Evolutionary conservation across 2,113 vertebrate species (phyloP).

Genomic region (Neodontobutis hainanensis): DNA sequence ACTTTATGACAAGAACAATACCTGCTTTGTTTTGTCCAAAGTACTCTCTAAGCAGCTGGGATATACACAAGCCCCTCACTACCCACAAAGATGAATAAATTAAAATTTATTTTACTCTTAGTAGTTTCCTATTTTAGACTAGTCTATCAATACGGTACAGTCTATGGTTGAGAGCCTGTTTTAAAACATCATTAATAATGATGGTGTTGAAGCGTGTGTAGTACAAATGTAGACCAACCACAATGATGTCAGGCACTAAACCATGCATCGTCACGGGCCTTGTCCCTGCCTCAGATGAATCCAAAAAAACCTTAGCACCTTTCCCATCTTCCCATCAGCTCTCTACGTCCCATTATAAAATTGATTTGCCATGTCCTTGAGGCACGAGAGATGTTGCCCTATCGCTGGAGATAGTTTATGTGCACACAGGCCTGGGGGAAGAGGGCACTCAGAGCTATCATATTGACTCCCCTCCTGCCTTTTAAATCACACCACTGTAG

Average conservation of each 20-base stretch:
- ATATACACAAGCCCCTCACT: no score
- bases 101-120: no score
- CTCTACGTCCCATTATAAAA: conserved; percentile 47
- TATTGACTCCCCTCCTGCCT: conserved; percentile 23
- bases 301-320: conserved; percentile 21
- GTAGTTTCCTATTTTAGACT: not conserved
- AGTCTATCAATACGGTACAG: not conserved
- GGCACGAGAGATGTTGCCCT: conserved; percentile 16
- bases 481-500: conserved; percentile 32
- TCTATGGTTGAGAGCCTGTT: not conserved
- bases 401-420: conserved; percentile 51
- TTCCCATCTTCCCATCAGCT: conserved; percentile 33
- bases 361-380: conserved; percentile 51
- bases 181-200: conserved; percentile 20
- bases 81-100: no score
- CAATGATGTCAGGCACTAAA: conserved; percentile 25
- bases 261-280: conserved; percentile 15
- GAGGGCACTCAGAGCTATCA: not conserved
- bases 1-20: no score
- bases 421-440: conserved; percentile 19
- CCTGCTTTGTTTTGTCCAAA: no score
- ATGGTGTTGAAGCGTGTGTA: not conserved
- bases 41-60: no score
- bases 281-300: conserved; percentile 25
- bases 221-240: conserved; percentile 20